These are phyloP conservation scores for Lochmaea capreae DNA, from an alignment of 2,888 invertebrate species.

Conservation along the genomic window DNA sequence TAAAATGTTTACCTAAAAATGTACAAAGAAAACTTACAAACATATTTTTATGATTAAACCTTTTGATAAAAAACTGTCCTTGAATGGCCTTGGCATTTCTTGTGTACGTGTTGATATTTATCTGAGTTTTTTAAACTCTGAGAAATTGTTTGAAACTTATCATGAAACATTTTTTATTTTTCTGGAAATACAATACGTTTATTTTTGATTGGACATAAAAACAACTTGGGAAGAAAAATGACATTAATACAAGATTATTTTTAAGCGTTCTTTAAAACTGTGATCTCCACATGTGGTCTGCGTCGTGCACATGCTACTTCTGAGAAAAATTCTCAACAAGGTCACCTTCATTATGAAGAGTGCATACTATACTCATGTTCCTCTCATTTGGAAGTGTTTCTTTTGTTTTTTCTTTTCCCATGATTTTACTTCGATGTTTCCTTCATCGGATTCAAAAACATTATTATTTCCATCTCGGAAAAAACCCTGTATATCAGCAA, in stretches of 20 bases:
- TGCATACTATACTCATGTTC: no score
- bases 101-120: conserved; percentile 37
- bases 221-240: background rate
- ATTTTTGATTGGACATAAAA: background rate
- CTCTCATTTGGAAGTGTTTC: no score
- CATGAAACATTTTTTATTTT: background rate
- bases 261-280: background rate
- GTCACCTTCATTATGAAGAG: no score
- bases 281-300: no score
- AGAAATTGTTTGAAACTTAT: background rate
- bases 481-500: no score
- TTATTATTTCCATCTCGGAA: no score
- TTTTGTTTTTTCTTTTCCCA: no score
- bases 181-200: background rate
- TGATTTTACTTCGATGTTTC: no score
- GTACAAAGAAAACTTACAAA: background rate
- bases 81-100: conserved; percentile 50
- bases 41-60: background rate
- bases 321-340: no score
- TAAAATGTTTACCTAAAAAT: conserved; percentile 1
- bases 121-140: conserved; percentile 5
- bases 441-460: no score
- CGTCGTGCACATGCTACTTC: no score
- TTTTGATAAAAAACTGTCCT: conserved; percentile 38
- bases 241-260: background rate